Evolutionary conservation across 2,113 vertebrate genomes (phyloP).

Genomic region (Empidonax alnorum): DNA sequence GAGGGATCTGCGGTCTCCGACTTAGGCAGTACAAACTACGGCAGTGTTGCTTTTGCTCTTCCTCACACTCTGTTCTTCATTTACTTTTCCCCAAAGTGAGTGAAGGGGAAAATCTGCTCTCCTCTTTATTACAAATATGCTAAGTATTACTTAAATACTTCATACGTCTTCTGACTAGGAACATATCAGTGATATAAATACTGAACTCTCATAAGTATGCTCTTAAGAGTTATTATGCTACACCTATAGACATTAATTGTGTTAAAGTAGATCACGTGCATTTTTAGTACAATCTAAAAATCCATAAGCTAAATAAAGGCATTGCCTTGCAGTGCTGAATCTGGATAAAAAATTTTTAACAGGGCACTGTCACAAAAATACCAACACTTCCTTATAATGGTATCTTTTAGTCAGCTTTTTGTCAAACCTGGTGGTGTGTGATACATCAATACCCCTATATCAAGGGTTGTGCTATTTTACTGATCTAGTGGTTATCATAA

Average conservation of each 20-base stretch:
- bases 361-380: not conserved
- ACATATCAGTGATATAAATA: not conserved
- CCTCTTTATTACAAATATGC: not conserved
- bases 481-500: constrained; percentile 27
- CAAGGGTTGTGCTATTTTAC: not conserved
- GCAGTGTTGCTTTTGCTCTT: not conserved
- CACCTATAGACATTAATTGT: not conserved
- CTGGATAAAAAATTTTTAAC: not conserved
- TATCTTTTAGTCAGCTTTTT: not conserved
- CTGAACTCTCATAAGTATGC: not conserved
- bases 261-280: not conserved
- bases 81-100: not conserved
- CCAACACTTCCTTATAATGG: not conserved
- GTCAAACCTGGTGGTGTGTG: not conserved
- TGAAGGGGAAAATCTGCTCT: not conserved
- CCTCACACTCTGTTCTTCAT: rapidly evolving
- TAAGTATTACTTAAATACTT: not conserved
- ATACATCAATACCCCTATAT: not conserved
- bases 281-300: constrained; percentile 8
- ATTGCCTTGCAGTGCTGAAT: not conserved
- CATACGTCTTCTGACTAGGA: not conserved
- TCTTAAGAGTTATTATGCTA: not conserved
- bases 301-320: not conserved
- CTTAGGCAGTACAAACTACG: not conserved
- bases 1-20: rapidly evolving